Evolutionary conservation across 2,113 vertebrate genomes (phyloP), one percentile per base, ranked within the genome.

Genomic region (Periophthalmodon schlosseri): DNA sequence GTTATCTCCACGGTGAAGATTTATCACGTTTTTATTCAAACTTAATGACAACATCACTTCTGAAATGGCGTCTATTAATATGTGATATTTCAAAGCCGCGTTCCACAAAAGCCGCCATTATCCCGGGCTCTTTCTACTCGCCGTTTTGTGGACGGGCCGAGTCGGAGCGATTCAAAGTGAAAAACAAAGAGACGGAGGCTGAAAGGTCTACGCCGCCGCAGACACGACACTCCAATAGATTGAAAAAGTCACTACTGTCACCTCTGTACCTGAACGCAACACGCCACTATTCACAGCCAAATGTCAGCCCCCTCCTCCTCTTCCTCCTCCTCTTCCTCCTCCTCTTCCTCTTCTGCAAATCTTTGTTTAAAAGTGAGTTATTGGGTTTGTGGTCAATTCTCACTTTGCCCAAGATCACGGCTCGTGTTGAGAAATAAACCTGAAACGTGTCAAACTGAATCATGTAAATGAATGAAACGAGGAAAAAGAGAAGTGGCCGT

Each of bases 61-160:
- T 77, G 69, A 91, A 92, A 90, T 89, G 86, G 82, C 81, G 84
- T 84, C 88, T 76, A 86, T 88, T 92, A 88, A 90, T 89, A 82
- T 84, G 80, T 90, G 87, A 90, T 86, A 90, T 91, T 91, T 94
- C 79, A 86, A 88, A 91, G 82, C 56, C 73, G 52, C 63, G 47
- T 85, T 82, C 67, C 86, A 92, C 90, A 92, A 93, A 92, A 73
- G 84, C 58, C 68, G 68, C 72, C 84, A 85, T 90, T 89, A 80
- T 83, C 70, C 66, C 36, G 7, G 70, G 67, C 78, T 65, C 83
- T 73, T 58, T 15, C 56, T 16, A 2, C 5, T 10, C 5, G 34
- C 18, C 69, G 50, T 21, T 82, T 61, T 74, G 58, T 44, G 64
- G 63, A 79, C 68, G 49, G 68, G 67, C 82, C 80, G 87, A 85